Conservation (phyloP, 2,797 vertebrate genomes). For the Corythornis leucogaster region DNA sequence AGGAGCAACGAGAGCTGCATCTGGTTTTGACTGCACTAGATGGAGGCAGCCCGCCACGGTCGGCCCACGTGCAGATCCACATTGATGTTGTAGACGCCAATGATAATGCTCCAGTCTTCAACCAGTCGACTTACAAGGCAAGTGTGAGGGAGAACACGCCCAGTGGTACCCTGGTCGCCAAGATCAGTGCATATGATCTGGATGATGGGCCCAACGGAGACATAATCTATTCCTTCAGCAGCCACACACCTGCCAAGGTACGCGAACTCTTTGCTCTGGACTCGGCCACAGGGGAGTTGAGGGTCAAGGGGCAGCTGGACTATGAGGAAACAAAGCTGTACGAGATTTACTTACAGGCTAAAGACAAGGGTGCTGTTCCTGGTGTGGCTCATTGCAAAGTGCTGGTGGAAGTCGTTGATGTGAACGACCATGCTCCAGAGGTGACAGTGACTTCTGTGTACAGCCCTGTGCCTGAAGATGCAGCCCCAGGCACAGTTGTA, state of each 20-base stretch:
- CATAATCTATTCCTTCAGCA: constrained; percentile 78
- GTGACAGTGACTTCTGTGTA: constrained; percentile 80
- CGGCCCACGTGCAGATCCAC: constrained; percentile 72
- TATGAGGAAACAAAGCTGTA: constrained; percentile 77
- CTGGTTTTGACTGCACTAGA: constrained; percentile 77
- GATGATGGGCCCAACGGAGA: constrained; percentile 80
- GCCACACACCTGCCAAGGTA: constrained; percentile 73
- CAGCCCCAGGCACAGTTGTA: constrained; percentile 75
- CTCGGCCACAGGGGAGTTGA: constrained; percentile 72
- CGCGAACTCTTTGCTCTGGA: constrained; percentile 78
- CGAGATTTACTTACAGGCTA: constrained; percentile 81
- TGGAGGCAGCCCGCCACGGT: constrained; percentile 74
- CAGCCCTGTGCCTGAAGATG: constrained; percentile 79
- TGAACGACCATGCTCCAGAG: constrained; percentile 80
- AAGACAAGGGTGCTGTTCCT: constrained; percentile 75
- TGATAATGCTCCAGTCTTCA: constrained; percentile 76
- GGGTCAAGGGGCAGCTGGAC: constrained; percentile 75
- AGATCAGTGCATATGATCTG: constrained; percentile 69
- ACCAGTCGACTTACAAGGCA: constrained; percentile 77
- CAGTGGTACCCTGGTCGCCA: constrained; percentile 58
- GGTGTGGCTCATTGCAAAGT: constrained; percentile 79
- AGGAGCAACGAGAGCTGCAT: constrained; percentile 70
- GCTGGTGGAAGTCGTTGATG: constrained; percentile 78
- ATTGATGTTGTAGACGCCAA: constrained; percentile 77
- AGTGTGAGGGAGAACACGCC: constrained; percentile 70